Evolutionary conservation across 30 jellyfish, hydroid and myxozoan species (phyloP).

Genomic region (Cassiopea xamachana): DNA sequence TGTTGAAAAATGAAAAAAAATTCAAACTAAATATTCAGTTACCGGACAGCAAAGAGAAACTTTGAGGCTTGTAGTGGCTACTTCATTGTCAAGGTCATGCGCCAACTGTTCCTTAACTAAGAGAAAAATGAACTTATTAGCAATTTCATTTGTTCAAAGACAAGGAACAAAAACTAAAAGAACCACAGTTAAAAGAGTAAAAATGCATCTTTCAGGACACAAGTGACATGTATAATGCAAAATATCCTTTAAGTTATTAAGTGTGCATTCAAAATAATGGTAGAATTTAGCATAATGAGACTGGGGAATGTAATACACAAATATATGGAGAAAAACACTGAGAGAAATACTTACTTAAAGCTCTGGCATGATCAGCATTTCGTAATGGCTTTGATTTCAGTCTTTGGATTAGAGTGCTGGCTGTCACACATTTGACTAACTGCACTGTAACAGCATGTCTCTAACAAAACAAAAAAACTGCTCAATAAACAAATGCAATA

Average conservation of each 20-base stretch:
- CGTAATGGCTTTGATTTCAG: slow-evolving; percentile 80
- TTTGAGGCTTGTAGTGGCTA: slow-evolving; percentile 91
- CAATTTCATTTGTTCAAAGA: background rate
- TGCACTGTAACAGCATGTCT: slow-evolving; percentile 88
- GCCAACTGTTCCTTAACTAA: slow-evolving; percentile 82
- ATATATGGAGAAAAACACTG: background rate
- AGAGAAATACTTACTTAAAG: slow-evolving; percentile 76
- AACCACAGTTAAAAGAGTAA: background rate
- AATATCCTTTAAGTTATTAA: no score
- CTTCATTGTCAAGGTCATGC: slow-evolving; percentile 94
- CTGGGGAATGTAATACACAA: no score
- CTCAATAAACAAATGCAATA: background rate
- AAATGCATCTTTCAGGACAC: no score
- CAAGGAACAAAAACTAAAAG: background rate
- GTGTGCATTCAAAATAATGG: no score
- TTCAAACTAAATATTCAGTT: slow-evolving; percentile 9
- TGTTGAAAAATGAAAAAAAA: background rate
- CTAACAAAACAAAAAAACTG: slow-evolving; percentile 40
- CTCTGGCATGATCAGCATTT: slow-evolving; percentile 89
- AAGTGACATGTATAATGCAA: no score
- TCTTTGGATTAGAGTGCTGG: slow-evolving; percentile 69
- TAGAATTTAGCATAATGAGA: no score
- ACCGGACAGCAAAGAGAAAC: slow-evolving; percentile 95
- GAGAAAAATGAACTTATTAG: background rate
- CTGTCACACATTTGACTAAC: slow-evolving; percentile 78